Evolutionary conservation across 2,113 vertebrate genomes (phyloP).

Genomic region (Paramisgurnus dabryanus): DNA sequence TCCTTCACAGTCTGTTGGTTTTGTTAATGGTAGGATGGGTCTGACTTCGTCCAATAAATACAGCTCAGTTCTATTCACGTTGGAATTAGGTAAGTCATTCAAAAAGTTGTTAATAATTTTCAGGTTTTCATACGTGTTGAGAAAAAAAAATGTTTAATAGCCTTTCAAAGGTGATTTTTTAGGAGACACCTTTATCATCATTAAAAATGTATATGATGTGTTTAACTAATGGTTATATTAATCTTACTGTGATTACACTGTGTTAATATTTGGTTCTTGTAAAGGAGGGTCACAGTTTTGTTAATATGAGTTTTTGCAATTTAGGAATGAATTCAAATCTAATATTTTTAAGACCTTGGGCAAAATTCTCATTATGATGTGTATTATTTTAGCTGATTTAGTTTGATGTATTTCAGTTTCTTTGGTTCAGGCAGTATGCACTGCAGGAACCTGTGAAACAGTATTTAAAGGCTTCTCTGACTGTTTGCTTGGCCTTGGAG

Average conservation of each 20-base stretch:
- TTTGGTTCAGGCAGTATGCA: slow-evolving; percentile 79
- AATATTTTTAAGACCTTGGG: neutral
- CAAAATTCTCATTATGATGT: neutral
- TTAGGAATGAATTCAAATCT: neutral
- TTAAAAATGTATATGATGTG: too few species aligned
- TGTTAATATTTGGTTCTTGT: neutral
- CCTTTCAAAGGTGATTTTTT: too few species aligned
- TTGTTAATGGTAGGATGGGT: slow-evolving; percentile 88
- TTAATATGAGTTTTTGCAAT: neutral
- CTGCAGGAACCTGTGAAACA: slow-evolving; percentile 81
- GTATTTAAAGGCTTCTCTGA: slow-evolving; percentile 86
- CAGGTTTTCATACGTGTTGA: neutral
- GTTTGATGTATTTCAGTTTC: slow-evolving; percentile 66
- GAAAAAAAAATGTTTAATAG: too few species aligned
- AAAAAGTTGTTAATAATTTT: neutral
- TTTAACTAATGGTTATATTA: too few species aligned
- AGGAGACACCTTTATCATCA: too few species aligned
- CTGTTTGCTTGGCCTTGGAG: slow-evolving; percentile 84
- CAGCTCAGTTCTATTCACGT: slow-evolving; percentile 81
- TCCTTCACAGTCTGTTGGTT: slow-evolving; percentile 80
- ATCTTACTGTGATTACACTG: too few species aligned
- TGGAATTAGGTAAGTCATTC: slow-evolving; percentile 82
- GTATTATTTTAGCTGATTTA: neutral
- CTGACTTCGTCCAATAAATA: slow-evolving; percentile 85
- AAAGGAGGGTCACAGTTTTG: neutral